Percentiles rank a stretch among this genome's conserved stretches.
Evolutionary conservation across 2,888 invertebrate genomes (phyloP).

Genomic region (Unio pictorum): DNA sequence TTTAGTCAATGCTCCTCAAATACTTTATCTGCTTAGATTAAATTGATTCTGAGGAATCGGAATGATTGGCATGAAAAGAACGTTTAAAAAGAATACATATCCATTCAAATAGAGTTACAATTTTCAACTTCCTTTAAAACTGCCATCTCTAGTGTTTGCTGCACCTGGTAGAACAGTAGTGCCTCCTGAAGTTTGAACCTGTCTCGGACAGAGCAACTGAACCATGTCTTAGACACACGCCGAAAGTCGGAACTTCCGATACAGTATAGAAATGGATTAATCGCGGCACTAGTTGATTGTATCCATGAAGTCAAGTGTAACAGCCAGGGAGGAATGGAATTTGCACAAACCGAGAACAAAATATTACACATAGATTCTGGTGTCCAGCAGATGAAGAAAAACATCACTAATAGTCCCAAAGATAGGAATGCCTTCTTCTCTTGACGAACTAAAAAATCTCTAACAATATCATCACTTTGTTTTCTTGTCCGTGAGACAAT

Average conservation of each 20-base stretch:
- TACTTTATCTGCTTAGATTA: too few relatives aligned
- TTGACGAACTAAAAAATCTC: slow-evolving; percentile 55
- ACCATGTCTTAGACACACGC: slow-evolving; percentile 31
- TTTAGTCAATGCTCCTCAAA: too few relatives aligned
- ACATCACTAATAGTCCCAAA: slow-evolving; percentile 52
- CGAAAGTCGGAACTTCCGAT: slow-evolving; percentile 57
- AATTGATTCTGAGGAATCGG: too few relatives aligned
- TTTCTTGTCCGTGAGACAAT: slow-evolving; percentile 14
- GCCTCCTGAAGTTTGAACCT: slow-evolving; percentile 38
- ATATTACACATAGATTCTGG: slow-evolving; percentile 50
- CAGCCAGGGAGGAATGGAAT: slow-evolving; percentile 34
- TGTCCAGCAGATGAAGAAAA: slow-evolving; percentile 58
- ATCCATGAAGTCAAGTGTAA: slow-evolving; percentile 50
- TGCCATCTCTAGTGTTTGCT: slow-evolving; percentile 17
- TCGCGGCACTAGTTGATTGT: slow-evolving; percentile 49
- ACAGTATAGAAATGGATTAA: slow-evolving; percentile 62
- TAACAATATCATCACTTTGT: slow-evolving; percentile 54
- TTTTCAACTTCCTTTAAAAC: slow-evolving; percentile 15
- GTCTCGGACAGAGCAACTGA: slow-evolving; percentile 22
- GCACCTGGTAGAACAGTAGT: slow-evolving; percentile 27
- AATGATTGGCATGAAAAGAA: too few relatives aligned
- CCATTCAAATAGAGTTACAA: too few relatives aligned
- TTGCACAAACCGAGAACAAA: slow-evolving; percentile 35
- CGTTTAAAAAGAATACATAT: too few relatives aligned
- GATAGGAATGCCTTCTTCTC: slow-evolving; percentile 60